Evolutionary conservation across 2,888 invertebrate species (phyloP).

Genomic region (Philereme transversata): DNA sequence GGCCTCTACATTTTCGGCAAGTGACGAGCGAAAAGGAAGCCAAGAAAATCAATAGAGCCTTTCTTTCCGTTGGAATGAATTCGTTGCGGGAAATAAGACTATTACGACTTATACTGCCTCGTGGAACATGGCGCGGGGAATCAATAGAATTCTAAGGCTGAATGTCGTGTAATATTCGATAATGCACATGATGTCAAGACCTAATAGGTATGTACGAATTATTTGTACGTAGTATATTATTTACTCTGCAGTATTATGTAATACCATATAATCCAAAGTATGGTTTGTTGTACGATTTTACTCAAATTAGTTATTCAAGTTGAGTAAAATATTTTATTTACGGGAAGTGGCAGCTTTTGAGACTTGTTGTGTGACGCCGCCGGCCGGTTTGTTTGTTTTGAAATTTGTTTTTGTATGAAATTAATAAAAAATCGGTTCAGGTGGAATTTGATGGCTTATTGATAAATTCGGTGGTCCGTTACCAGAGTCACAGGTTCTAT

Average conservation of each 20-base stretch:
- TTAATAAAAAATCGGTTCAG: no score
- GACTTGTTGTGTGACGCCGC: no score
- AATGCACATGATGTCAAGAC: neutral
- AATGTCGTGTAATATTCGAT: conserved; percentile 5
- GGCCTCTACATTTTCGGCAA: conserved; percentile 19
- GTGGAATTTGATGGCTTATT: neutral
- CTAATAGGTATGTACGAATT: neutral
- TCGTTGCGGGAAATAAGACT: conserved; percentile 31
- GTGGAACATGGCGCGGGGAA: conserved; percentile 15
- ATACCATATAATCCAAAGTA: no score
- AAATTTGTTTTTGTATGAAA: no score
- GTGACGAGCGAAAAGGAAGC: conserved; percentile 34
- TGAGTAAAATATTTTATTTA: no score
- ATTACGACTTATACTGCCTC: conserved; percentile 31
- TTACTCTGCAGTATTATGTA: no score
- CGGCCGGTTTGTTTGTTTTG: neutral
- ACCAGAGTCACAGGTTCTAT: conserved; percentile 1
- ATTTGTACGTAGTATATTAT: no score
- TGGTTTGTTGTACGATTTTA: no score
- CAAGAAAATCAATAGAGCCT: conserved; percentile 35
- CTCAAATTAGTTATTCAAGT: no score
- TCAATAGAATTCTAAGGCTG: conserved; percentile 1
- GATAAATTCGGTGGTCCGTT: neutral
- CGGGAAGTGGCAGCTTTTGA: neutral
- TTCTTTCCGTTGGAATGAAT: conserved; percentile 27